Evolutionary conservation across 2,888 invertebrate genomes (phyloP).

Genomic region (Drosophila testacea): DNA sequence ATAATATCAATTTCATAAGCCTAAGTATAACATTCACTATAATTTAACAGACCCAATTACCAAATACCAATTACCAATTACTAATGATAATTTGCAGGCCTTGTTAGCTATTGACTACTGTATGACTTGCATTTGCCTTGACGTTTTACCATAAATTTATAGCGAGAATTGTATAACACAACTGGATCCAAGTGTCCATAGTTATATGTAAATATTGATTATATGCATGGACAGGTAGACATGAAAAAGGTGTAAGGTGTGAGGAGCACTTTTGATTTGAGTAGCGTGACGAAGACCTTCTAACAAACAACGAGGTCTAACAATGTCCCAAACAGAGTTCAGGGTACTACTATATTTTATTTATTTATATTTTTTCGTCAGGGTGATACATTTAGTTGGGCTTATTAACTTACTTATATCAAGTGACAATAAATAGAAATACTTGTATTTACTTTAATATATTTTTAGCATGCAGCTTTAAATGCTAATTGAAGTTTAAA

Average conservation of each 20-base stretch:
- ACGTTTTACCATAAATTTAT: conserved; percentile 54
- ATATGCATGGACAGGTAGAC: conserved; percentile 43
- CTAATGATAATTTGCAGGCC: conserved; percentile 51
- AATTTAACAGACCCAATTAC: conserved; percentile 18
- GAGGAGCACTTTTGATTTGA: conserved; percentile 11
- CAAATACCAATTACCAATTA: conserved; percentile 44
- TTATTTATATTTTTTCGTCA: conserved; percentile 16
- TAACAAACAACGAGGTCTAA: neutral
- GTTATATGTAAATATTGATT: conserved; percentile 79
- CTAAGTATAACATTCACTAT: conserved; percentile 20
- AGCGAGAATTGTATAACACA: conserved; percentile 44
- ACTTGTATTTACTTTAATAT: conserved; percentile 34
- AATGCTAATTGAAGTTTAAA: conserved; percentile 73
- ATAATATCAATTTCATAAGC: conserved; percentile 26
- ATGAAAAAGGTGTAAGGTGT: conserved; percentile 19
- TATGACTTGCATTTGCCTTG: conserved; percentile 53
- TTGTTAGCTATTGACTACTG: conserved; percentile 39
- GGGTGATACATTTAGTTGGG: conserved; percentile 54
- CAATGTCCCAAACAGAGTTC: conserved; percentile 21
- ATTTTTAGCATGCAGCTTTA: conserved; percentile 56
- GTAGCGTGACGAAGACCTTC: conserved; percentile 55
- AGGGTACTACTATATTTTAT: conserved; percentile 21
- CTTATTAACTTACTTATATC: conserved; percentile 34
- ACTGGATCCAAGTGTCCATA: conserved; percentile 38
- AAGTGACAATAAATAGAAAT: conserved; percentile 57